Conservation (phyloP, 2,888 invertebrate genomes). For the Thymelicus acteon region DNA sequence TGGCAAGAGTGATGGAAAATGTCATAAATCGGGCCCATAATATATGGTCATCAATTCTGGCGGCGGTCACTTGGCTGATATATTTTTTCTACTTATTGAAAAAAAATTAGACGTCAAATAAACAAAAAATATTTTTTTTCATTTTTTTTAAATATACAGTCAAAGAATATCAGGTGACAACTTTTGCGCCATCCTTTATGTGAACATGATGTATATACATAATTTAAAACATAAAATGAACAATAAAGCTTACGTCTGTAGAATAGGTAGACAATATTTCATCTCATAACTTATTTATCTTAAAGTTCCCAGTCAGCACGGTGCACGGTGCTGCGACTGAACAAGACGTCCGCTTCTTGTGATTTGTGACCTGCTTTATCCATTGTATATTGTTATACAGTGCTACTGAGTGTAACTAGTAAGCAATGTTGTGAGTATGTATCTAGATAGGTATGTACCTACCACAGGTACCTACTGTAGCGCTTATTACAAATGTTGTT, state of each 20-base stretch:
- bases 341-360: background rate
- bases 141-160: too few relatives aligned
- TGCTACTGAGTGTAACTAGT: background rate
- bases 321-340: background rate
- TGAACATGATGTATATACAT: background rate
- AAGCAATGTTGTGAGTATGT: background rate
- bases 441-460: background rate
- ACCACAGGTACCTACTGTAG: too few relatives aligned
- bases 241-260: constrained; percentile 37
- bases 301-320: background rate
- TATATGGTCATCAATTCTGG: too few relatives aligned
- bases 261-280: constrained; percentile 23
- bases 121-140: too few relatives aligned
- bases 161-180: too few relatives aligned
- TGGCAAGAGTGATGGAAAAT: too few relatives aligned
- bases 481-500: too few relatives aligned
- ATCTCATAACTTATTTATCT: constrained; percentile 1
- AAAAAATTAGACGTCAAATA: too few relatives aligned
- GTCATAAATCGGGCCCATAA: too few relatives aligned
- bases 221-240: background rate
- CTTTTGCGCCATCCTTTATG: too few relatives aligned
- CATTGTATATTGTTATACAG: constrained; percentile 4
- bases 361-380: background rate
- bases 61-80: too few relatives aligned
- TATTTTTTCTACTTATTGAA: too few relatives aligned